Percentiles rank a stretch among this genome's conserved stretches.
Conservation (phyloP, 2,797 vertebrate genomes). For the Enteromius trimaculatus region DNA sequence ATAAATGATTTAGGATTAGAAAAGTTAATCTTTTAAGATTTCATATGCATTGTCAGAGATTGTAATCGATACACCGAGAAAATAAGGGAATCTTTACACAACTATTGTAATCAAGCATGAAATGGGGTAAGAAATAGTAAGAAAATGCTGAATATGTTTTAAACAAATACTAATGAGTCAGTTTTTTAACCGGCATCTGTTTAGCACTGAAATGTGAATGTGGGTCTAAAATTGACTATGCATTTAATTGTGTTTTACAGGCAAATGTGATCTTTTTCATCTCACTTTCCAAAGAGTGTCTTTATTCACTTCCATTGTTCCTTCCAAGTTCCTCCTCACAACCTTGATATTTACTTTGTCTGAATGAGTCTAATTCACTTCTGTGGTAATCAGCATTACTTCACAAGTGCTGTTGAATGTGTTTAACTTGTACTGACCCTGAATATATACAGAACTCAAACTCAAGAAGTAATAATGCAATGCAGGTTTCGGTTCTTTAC, state of each 20-base stretch:
- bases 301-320: not conserved
- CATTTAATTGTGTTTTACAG: not conserved
- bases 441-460: not conserved
- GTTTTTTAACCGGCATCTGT: not conserved
- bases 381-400: not conserved
- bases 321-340: not conserved
- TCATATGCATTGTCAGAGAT: too few species aligned
- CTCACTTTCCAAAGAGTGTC: not conserved
- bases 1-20: too few species aligned
- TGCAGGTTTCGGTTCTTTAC: conserved; percentile 4
- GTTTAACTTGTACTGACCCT: not conserved
- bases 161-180: not conserved
- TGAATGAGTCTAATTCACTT: not conserved
- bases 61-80: too few species aligned
- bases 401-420: not conserved
- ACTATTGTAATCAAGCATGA: not conserved
- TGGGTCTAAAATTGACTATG: not conserved
- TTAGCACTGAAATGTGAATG: not conserved
- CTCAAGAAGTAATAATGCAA: not conserved
- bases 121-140: not conserved
- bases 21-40: too few species aligned
- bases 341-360: not conserved
- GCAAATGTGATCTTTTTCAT: not conserved
- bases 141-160: not conserved
- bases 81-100: too few species aligned